Percentiles rank a stretch among this genome's conserved stretches.
These are phyloP conservation scores for Sminthurinus aureus DNA, from an alignment of 2,888 invertebrate genomes.

Conservation along the genomic window DNA sequence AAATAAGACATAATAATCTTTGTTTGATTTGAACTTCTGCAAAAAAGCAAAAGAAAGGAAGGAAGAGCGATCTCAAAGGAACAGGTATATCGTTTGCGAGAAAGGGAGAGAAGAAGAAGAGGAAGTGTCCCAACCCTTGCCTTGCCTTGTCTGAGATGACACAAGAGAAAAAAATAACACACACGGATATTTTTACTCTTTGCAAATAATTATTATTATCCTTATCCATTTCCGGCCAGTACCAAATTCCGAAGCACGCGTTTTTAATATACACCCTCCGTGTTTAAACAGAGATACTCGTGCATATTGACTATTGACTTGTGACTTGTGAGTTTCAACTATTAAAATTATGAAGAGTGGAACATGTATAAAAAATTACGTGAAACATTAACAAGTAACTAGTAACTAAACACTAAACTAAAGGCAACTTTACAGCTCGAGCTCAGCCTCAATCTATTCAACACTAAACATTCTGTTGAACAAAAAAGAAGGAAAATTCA, in stretches of 20 bases:
- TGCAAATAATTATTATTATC: conserved; percentile 23
- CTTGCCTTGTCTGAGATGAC: too few relatives aligned
- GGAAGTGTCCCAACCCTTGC: background rate
- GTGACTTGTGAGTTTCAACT: too few relatives aligned
- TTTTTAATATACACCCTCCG: conserved; percentile 5
- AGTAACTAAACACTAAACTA: too few relatives aligned
- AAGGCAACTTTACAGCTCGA: too few relatives aligned
- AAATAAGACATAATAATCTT: background rate
- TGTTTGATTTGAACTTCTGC: too few relatives aligned
- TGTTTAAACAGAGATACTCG: background rate
- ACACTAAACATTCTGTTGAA: background rate
- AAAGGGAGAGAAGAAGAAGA: background rate
- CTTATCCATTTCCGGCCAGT: conserved; percentile 12
- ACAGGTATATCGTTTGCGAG: background rate
- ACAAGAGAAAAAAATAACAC: background rate
- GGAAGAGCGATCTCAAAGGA: too few relatives aligned
- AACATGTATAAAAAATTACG: too few relatives aligned
- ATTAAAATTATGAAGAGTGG: background rate
- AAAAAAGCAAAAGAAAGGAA: too few relatives aligned
- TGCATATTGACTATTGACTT: background rate
- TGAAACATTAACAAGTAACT: too few relatives aligned
- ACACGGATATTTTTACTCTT: conserved; percentile 23
- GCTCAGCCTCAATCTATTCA: too few relatives aligned
- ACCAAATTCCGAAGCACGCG: background rate
- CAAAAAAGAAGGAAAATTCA: background rate